Evolutionary conservation across 92 coral and sea anemone genomes (phyloP).

Genomic region (Montipora capitata): DNA sequence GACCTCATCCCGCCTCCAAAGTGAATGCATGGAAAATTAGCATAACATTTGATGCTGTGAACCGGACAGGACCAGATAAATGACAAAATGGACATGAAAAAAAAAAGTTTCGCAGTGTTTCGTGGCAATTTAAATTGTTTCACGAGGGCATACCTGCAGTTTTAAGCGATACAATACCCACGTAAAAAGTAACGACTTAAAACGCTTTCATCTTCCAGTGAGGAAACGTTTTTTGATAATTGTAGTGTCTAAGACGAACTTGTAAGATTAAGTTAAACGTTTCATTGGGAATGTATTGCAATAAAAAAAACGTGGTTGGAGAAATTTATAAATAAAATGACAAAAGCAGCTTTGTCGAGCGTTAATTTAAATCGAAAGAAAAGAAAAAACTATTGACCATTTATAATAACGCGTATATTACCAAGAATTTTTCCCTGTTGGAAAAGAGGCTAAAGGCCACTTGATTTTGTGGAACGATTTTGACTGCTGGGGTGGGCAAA

Average conservation of each 20-base stretch:
- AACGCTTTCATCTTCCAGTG: background rate
- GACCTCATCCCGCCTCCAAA: slow-evolving; percentile 79
- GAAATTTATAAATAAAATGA: slow-evolving; percentile 30
- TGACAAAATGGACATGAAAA: slow-evolving; percentile 7
- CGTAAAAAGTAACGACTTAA: background rate
- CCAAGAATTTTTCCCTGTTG: too few species aligned
- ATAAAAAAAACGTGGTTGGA: background rate
- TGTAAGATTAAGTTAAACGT: background rate
- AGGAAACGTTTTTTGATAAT: background rate
- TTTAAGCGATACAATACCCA: background rate
- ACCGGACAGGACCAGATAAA: slow-evolving; percentile 1
- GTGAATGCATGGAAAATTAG: background rate
- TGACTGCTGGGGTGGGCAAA: too few species aligned
- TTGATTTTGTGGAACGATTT: too few species aligned
- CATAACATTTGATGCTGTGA: background rate
- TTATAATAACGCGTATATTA: too few species aligned
- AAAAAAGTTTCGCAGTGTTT: slow-evolving; percentile 32
- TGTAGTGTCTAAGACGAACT: background rate
- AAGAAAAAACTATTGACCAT: too few species aligned
- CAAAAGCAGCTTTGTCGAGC: background rate
- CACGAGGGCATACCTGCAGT: slow-evolving; percentile 49
- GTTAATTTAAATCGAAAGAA: too few species aligned
- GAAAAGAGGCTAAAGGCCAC: too few species aligned
- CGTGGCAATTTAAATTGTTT: slow-evolving; percentile 28
- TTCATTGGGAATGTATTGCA: background rate